phyloP scores from a whole-genome alignment of 1,140 invertebrate species.

The Penaeus chinensis region DNA sequence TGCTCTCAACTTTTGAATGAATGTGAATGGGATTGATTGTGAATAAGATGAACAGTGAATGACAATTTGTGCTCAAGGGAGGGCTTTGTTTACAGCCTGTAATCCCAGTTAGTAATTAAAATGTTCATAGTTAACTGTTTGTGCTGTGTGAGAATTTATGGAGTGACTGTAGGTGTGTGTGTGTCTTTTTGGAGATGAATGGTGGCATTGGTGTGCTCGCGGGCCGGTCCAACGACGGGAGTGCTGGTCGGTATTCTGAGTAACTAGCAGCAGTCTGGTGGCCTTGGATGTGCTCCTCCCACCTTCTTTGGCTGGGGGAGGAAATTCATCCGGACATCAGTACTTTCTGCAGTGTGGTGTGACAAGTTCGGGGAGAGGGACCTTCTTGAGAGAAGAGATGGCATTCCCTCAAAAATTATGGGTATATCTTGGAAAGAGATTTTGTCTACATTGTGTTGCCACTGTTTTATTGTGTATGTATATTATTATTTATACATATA shows the following conservation, averaged over 20 bases:
- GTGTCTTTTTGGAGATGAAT: slow-evolving; percentile 9
- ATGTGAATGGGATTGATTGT: slow-evolving; percentile 31
- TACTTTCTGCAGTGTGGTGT: slow-evolving; percentile 42
- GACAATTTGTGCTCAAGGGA: slow-evolving; percentile 53
- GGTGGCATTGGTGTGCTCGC: slow-evolving; percentile 53
- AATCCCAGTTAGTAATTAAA: slow-evolving; percentile 43
- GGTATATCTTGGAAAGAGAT: background rate
- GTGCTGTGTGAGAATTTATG: slow-evolving; percentile 24
- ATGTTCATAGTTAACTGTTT: slow-evolving; percentile 45
- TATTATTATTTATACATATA: too few species aligned
- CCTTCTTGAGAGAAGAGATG: slow-evolving; percentile 24
- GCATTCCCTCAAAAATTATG: background rate
- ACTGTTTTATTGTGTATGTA: too few species aligned
- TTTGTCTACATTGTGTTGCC: background rate
- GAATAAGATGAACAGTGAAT: slow-evolving; percentile 7
- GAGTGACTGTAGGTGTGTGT: slow-evolving; percentile 33
- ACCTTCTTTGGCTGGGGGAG: background rate
- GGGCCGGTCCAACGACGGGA: slow-evolving; percentile 35
- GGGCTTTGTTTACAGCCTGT: slow-evolving; percentile 30
- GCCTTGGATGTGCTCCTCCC: background rate
- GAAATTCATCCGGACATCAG: background rate
- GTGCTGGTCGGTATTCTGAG: slow-evolving; percentile 58
- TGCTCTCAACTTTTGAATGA: background rate
- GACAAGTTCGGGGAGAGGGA: slow-evolving; percentile 36
- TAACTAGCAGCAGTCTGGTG: slow-evolving; percentile 25